Conservation (phyloP, 2,888 invertebrate genomes). For the Pyrrhopygopsis socrates region DNA sequence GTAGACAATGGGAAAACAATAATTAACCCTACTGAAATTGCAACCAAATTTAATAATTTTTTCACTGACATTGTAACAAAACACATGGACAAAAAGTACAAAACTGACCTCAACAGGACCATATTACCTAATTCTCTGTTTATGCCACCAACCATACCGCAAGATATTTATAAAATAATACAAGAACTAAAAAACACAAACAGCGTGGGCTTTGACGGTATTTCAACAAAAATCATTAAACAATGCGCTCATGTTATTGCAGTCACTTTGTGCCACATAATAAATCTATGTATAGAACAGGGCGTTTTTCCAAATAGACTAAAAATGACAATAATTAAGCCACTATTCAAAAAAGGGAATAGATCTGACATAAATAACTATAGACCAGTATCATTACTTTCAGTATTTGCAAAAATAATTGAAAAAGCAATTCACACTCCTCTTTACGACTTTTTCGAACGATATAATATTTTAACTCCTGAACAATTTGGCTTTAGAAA, state of each 20-base stretch:
- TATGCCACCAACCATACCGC: background rate
- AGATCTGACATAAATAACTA: background rate
- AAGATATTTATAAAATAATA: background rate
- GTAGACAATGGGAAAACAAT: background rate
- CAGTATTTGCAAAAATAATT: background rate
- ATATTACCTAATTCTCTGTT: background rate
- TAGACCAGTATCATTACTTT: background rate
- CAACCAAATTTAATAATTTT: background rate
- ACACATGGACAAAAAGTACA: too few species aligned
- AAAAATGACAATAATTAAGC: background rate
- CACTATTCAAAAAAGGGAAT: background rate
- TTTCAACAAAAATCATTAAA: slow-evolving; percentile 47
- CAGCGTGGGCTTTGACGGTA: slow-evolving; percentile 46
- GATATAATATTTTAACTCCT: background rate
- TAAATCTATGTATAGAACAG: background rate
- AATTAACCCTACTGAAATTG: background rate
- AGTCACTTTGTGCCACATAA: background rate
- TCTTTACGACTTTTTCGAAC: background rate
- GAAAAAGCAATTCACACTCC: background rate
- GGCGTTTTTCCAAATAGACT: background rate
- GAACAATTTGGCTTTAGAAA: background rate
- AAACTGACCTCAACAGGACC: too few species aligned
- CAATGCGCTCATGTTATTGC: background rate
- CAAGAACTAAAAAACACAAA: background rate
- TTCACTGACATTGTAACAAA: too few species aligned